Evolutionary conservation across 2,113 vertebrate genomes (phyloP), one percentile per base, ranked within the genome.

Genomic region (Xyrauchen texanus): DNA sequence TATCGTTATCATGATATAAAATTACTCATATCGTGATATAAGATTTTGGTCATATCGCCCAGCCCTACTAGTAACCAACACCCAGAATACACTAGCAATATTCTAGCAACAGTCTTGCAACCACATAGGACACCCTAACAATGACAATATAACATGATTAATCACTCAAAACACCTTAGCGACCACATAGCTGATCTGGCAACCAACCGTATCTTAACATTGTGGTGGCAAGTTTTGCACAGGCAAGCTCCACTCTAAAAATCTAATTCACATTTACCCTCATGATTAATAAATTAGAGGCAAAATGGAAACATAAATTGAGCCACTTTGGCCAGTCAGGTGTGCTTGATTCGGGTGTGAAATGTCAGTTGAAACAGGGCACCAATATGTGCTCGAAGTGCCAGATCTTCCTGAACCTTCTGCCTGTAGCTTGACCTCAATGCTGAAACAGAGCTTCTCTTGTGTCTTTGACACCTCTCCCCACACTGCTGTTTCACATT

Each of bases 401-500:
- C 8, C 47, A 81, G 45, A 44, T 58, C 57, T 42, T 9, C 42
- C 63, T 47, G 15, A 52, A 13, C 73, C 10, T 72, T 77, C 9
- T 72, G 46, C 61, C 47, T 67, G 34, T 4, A 6, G 8, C 21
- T 0, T 63, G 72, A 74, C 57, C 47, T 68, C 58, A 52, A 34
- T 7, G 0, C 57, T 65, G 65, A 61, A 81, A 84, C 45, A 47
- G 76, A 84, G 69, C 51, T 47, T 62, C n/a, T 81, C 70, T 34
- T 34, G 55, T 46, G 52, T 70, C 52, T 65, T 51, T 68, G 63
- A 74, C 68, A 70, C 66, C 45, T 76, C 51, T 64, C 72, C 49
- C 72, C 62, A 67, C 34, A 46, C 78, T 77, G 55, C 74, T 77
- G 82, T 44, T 74, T 83, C 68, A 83, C 74, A 61, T 84, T 84